Evolutionary conservation across 2,113 vertebrate genomes (phyloP), one percentile per base, ranked within the genome.

Genomic region (Dendropsophus ebraccatus): DNA sequence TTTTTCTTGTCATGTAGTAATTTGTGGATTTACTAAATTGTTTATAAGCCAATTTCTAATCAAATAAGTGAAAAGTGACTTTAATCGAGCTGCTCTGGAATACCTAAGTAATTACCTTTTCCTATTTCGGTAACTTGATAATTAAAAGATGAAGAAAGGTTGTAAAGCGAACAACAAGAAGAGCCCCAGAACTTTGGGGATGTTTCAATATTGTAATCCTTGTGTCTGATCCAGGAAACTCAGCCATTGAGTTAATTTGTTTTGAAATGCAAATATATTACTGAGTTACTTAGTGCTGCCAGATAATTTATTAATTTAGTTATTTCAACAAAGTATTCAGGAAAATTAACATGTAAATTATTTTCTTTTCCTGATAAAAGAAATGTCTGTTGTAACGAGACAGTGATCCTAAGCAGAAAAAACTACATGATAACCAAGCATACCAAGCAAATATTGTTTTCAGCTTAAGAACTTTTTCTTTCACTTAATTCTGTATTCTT

Each of bases 261-360:
- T 84, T 84, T 84, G 73, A 84, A 84, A 84, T 84, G 83, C 83
- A 84, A 84, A 84, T 84, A 84, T 50, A 84, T 76, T 84, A 49
- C 83, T 62, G 72, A 65, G 75, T 77, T 75, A 76, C 83, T 76
- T 84, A 65, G 35, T 13, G 37, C 83, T 60, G 52, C 72, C n/a
- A 84, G 83, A 84, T 84, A 84, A 84, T 76, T 84, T 76, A 84
- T 65, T 65, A 84, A 84, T 84, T 84, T 76, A 62, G 35, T 65
- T 84, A 49, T 84, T 84, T 76, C 69, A 84, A 83, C 45, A 84
- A 72, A 75, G 69, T 54, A 60, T 74, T 75, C 52, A 60, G 72
- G 83, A 84, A 84, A 75, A 84, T 84, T 76, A 75, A 76, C 75
- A 84, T 84, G 73, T 84, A 76, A 76, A 76, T 84, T 60, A 84